Evolutionary conservation across 1,140 invertebrate genomes (phyloP), one percentile per base, ranked within the genome.

Genomic region (Ostrea denselamellosa): DNA sequence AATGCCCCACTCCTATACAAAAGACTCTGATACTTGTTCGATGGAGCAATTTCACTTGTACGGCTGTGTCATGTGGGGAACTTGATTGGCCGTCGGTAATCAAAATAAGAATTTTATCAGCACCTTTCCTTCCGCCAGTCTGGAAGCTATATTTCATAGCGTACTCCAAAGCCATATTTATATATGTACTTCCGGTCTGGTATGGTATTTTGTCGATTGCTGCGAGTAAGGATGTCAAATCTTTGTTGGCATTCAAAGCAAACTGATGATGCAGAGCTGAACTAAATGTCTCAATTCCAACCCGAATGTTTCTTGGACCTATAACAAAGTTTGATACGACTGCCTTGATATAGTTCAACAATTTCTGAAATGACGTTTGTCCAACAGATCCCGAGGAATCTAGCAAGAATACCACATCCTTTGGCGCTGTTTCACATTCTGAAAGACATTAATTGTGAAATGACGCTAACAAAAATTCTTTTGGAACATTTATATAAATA

Each of bases 71-170:
- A 2, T 77, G 34, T 12, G 28, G 22, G 68, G 9, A 14, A 2
- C 0, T 10, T 5, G 68, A 28, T 44, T 5, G 8, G 12, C 68
- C 68, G 25, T 77, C 68, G 17, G 68, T 77, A 4, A 77, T 17
- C 28, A 77, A 34, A 28, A 77, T 77, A 25, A 77, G 28, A 14
- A 77, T 28, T 77, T 77, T 77, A 9, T 77, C 68, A 28, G 68
- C 68, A 77, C 14, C 5, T 34, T 8, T 10, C 12, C 68, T 77
- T 77, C 68, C 68, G 17, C 68, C 68, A 34, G 22, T 4, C 4
- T 77, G 25, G 68, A 77, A 77, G 68, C 68, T 77, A 34, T 77
- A 0, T 9, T 25, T 28, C 12, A 4, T 17, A 14, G 25, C 68
- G 28, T 77, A 77, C 10, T 25, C 25, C 10, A 77, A 34, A 28